phyloP scores from a whole-genome alignment of 92 coral and sea anemone genomes.

The Nematostella vectensis region DNA sequence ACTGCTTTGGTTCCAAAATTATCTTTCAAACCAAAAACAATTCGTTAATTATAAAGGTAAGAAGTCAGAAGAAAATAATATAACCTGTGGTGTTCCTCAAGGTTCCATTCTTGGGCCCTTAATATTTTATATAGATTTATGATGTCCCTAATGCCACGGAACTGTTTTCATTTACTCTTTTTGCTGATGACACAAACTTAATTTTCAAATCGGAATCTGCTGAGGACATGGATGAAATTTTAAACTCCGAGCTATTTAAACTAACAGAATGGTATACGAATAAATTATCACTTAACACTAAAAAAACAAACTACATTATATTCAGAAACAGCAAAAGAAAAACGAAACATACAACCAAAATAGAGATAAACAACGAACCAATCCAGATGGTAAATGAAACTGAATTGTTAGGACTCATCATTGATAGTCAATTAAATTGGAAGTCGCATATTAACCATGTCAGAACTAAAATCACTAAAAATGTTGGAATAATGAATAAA shows the following conservation, averaged over 20 bases:
- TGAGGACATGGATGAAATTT: neutral
- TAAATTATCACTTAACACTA: neutral
- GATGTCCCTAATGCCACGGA: neutral
- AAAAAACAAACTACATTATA: neutral
- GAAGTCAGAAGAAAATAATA: neutral
- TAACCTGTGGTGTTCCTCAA: slow-evolving; percentile 5
- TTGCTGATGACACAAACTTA: slow-evolving; percentile 1
- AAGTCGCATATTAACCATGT: neutral
- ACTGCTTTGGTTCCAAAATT: too few relatives aligned
- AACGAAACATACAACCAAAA: neutral
- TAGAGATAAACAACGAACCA: neutral
- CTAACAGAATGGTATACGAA: neutral
- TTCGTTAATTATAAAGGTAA: neutral
- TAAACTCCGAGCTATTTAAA: neutral
- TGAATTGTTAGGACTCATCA: slow-evolving; percentile 1
- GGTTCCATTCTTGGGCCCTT: neutral
- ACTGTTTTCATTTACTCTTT: neutral
- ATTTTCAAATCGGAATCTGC: neutral
- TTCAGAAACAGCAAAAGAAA: neutral
- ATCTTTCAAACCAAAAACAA: too few relatives aligned
- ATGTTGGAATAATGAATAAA: slow-evolving; percentile 1
- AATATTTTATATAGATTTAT: neutral
- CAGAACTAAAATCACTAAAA: neutral
- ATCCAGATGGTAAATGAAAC: neutral
- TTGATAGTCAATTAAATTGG: neutral